phyloP scores from a whole-genome alignment of 2,888 invertebrate genomes.

The Cotesia congregata region DNA sequence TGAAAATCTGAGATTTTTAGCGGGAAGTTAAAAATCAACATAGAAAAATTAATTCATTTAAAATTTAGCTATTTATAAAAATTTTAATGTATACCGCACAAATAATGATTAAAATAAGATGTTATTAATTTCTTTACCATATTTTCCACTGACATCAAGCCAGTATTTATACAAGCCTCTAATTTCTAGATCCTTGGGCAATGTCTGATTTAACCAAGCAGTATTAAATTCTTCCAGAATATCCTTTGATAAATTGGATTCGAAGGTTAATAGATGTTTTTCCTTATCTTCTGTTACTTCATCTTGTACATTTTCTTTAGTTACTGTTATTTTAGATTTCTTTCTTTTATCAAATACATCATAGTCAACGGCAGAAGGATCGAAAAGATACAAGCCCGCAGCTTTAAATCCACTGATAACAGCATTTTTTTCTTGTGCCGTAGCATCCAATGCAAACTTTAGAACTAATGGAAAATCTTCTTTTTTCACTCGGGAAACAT shows the following conservation, averaged over 20 bases:
- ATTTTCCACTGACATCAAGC: conserved; percentile 26
- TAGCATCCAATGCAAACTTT: conserved; percentile 28
- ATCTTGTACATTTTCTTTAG: conserved; percentile 20
- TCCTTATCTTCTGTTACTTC: conserved; percentile 6
- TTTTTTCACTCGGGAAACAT: conserved; percentile 26
- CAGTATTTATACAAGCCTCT: conserved; percentile 19
- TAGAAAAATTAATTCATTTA: conserved; percentile 12
- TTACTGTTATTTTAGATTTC: conserved; percentile 29
- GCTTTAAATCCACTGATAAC: conserved; percentile 33
- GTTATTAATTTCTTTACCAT: conserved; percentile 16
- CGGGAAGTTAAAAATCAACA: too few species aligned
- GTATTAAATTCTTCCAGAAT: conserved; percentile 24
- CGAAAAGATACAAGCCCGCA: conserved; percentile 30
- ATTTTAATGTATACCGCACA: conserved; percentile 21
- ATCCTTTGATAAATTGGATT: conserved; percentile 24
- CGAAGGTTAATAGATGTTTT: conserved; percentile 20
- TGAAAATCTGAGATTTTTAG: too few species aligned
- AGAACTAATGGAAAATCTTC: conserved; percentile 32
- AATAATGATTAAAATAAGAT: conserved; percentile 16
- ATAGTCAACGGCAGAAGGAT: conserved; percentile 34
- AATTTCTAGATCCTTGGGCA: conserved; percentile 4
- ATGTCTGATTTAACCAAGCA: conserved; percentile 12
- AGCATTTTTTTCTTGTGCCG: conserved; percentile 22
- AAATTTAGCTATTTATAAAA: conserved; percentile 8
- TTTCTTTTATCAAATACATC: conserved; percentile 32